Evolutionary conservation across 2,113 vertebrate genomes (phyloP).

Genomic region (Nymphicus hollandicus): DNA sequence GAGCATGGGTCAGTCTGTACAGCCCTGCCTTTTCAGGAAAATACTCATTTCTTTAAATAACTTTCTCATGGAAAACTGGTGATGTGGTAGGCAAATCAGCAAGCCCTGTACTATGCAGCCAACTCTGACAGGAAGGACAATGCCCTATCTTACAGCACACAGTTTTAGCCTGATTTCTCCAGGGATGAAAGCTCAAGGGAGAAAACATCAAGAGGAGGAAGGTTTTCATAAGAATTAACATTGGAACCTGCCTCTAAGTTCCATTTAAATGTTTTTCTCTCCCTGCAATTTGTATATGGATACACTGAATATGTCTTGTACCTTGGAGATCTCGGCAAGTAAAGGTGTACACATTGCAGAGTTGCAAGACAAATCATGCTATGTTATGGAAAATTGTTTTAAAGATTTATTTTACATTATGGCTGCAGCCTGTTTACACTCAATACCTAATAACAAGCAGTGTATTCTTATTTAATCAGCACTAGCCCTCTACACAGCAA

Average conservation of each 20-base stretch:
- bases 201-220: neutral
- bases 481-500: neutral
- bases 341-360: neutral
- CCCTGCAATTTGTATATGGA: rapidly evolving
- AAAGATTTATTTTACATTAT: neutral
- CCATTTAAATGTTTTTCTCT: neutral
- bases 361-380: neutral
- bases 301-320: neutral
- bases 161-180: neutral
- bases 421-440: neutral
- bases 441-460: neutral
- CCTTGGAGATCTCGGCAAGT: neutral
- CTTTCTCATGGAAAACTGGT: neutral
- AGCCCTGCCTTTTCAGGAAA: neutral
- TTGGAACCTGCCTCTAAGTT: neutral
- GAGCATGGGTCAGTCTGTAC: neutral
- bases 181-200: neutral
- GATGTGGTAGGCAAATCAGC: neutral
- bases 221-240: neutral
- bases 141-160: neutral
- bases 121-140: neutral
- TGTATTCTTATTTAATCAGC: neutral
- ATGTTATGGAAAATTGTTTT: neutral
- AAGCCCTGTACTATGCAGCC: neutral
- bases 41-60: neutral